Conservation (phyloP, 2,888 invertebrate genomes). For the Cheilosia grossa region DNA sequence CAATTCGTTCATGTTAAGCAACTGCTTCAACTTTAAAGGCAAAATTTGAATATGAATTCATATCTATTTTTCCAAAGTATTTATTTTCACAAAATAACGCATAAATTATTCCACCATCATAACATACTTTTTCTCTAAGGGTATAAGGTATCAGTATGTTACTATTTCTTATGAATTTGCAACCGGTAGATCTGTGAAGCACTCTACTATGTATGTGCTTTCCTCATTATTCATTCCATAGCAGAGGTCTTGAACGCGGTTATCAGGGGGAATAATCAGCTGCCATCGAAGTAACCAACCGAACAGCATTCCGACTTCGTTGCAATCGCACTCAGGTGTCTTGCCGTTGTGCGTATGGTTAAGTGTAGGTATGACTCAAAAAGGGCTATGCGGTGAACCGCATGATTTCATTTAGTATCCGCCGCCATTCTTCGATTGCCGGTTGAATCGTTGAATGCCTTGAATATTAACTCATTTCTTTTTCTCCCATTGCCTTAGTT, state of each 20-base stretch:
- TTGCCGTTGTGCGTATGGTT: conserved; percentile 10
- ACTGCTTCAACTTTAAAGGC: too few species aligned
- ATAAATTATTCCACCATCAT: too few species aligned
- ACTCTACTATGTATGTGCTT: not conserved
- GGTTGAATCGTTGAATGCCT: conserved; percentile 26
- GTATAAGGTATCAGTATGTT: too few species aligned
- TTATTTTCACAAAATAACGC: too few species aligned
- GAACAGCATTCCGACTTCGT: conserved; percentile 20
- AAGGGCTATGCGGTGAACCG: conserved; percentile 39
- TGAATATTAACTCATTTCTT: conserved; percentile 36
- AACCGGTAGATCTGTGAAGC: too few species aligned
- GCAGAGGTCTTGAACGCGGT: conserved; percentile 13
- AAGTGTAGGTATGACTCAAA: conserved; percentile 47
- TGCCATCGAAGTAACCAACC: conserved; percentile 11
- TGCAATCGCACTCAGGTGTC: conserved; percentile 31
- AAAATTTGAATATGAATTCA: too few species aligned
- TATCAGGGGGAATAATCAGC: conserved; percentile 26
- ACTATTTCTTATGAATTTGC: too few species aligned
- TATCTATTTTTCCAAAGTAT: too few species aligned
- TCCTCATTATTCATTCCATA: conserved; percentile 33
- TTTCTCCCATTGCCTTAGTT: conserved; percentile 7
- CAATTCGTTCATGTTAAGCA: too few species aligned
- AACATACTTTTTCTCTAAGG: too few species aligned
- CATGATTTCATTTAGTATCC: conserved; percentile 25
- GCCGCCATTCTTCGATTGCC: conserved; percentile 21